phyloP scores from a whole-genome alignment of 2,113 vertebrate species.

The Camelus bactrianus region DNA sequence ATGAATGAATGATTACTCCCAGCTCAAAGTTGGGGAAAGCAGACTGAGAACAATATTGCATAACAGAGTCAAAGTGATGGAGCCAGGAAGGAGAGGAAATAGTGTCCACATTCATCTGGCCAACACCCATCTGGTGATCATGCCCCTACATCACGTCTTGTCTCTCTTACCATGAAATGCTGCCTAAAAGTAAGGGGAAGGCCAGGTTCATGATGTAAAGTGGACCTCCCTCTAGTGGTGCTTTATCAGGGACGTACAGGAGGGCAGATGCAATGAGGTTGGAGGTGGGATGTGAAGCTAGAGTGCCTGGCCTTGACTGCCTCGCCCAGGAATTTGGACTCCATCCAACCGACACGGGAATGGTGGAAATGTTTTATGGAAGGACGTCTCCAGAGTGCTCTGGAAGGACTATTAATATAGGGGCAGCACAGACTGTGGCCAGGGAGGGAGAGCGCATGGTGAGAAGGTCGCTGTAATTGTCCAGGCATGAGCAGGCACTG shows the following conservation, averaged over 20 bases:
- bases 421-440: not conserved
- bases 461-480: not conserved
- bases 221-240: not conserved
- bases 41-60: not conserved
- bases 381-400: not conserved
- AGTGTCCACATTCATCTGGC: not conserved
- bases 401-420: not conserved
- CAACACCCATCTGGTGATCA: not conserved
- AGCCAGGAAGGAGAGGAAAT: not conserved
- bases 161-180: not conserved
- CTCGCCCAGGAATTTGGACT: not conserved
- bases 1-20: not conserved
- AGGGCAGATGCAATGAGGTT: not conserved
- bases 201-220: not conserved
- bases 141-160: not conserved
- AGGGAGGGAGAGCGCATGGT: fast-evolving
- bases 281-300: not conserved
- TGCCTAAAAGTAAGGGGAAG: not conserved
- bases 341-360: not conserved
- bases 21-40: not conserved
- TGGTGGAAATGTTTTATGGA: not conserved
- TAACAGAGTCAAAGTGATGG: not conserved
- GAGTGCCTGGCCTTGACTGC: not conserved
- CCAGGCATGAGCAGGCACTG: not conserved
- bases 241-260: not conserved